Evolutionary conservation across 1,140 invertebrate genomes (phyloP).

Genomic region (Drosophila melanogaster): Release_6_plus_ISO1_MT NT_037436.4:15147001-15147500

Average conservation of each 20-base stretch:
- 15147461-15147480: constrained; percentile 29
- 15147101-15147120: constrained; percentile 72
- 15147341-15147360: constrained; percentile 5
- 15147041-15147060: constrained; percentile 15
- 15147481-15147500: constrained; percentile 40
- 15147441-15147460: constrained; percentile 32
- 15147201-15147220: constrained; percentile 13
- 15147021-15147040: background rate
- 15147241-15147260: constrained; percentile 11
- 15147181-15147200: constrained; percentile 6
- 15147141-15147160: constrained; percentile 81
- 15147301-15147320: constrained; percentile 36
- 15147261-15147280: too few species aligned
- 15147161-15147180: constrained; percentile 63
- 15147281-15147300: background rate
- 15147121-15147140: constrained; percentile 66
- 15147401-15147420: constrained; percentile 46
- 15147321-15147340: constrained; percentile 15
- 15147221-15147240: constrained; percentile 25
- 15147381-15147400: constrained; percentile 25
- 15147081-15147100: constrained; percentile 44
- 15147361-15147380: constrained; percentile 10
- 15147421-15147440: constrained; percentile 21
- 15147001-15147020: background rate
- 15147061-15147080: constrained; percentile 1